phyloP scores from a whole-genome alignment of 2,888 invertebrate genomes.

The Tenthredo livida region DNA sequence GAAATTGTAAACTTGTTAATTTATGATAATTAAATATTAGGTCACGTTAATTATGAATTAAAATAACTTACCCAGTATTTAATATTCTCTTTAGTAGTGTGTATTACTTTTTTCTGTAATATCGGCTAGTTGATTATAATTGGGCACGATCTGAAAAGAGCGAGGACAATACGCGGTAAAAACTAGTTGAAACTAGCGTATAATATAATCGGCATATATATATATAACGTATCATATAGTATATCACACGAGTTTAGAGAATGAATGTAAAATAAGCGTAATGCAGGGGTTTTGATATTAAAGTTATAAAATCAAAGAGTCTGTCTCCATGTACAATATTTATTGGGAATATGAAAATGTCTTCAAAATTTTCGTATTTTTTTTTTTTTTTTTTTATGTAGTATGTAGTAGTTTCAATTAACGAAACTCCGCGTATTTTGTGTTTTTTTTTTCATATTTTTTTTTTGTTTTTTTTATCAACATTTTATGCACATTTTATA shows the following conservation, averaged over 20 bases:
- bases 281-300: neutral
- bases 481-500: slow-evolving; percentile 53
- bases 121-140: slow-evolving; percentile 25
- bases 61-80: slow-evolving; percentile 9
- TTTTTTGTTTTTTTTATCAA: slow-evolving; percentile 22
- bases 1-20: neutral
- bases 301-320: slow-evolving; percentile 33
- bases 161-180: slow-evolving; percentile 11
- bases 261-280: slow-evolving; percentile 12
- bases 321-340: slow-evolving; percentile 60
- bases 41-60: slow-evolving; percentile 15
- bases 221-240: neutral
- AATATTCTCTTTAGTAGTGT: neutral
- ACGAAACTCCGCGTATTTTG: slow-evolving; percentile 43
- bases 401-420: slow-evolving; percentile 5
- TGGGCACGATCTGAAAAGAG: slow-evolving; percentile 17
- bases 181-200: slow-evolving; percentile 42
- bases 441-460: no score
- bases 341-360: slow-evolving; percentile 63
- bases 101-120: slow-evolving; percentile 5
- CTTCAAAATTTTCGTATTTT: slow-evolving; percentile 58
- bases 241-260: slow-evolving; percentile 22
- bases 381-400: no score
- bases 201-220: neutral
- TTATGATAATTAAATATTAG: neutral